Percentiles rank a stretch among this genome's conserved stretches.
Conservation (phyloP, 2,888 invertebrate species). For the Melanophora roralis region DNA sequence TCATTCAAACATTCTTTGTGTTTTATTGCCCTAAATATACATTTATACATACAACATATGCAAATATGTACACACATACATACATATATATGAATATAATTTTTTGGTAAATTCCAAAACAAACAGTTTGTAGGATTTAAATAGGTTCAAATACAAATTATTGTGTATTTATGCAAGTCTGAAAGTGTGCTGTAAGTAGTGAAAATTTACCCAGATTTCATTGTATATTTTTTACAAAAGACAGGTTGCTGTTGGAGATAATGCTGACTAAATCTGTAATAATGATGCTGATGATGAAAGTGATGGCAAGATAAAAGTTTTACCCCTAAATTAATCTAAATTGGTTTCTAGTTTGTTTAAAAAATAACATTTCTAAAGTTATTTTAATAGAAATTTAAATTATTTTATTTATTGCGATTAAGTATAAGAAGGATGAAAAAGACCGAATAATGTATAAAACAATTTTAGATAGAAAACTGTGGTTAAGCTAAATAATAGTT, state of each 20-base stretch:
- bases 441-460: too few relatives aligned
- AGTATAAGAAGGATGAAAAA: too few relatives aligned
- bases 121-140: conserved; percentile 19
- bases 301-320: conserved; percentile 4
- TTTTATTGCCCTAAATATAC: background rate
- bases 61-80: too few relatives aligned
- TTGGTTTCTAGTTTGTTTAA: background rate
- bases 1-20: conserved; percentile 1
- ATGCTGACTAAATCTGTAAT: background rate
- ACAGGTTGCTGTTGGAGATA: background rate
- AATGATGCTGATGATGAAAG: background rate
- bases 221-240: conserved; percentile 10
- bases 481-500: too few relatives aligned
- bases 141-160: conserved; percentile 17
- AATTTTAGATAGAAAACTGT: too few relatives aligned
- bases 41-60: too few relatives aligned
- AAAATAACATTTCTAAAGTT: too few relatives aligned
- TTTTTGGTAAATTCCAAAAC: background rate
- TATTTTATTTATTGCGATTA: too few relatives aligned
- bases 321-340: background rate
- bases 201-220: conserved; percentile 19
- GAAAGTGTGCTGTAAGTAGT: conserved; percentile 7
- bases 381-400: too few relatives aligned
- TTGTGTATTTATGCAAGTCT: conserved; percentile 14
- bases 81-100: too few relatives aligned